Evolutionary conservation across 2,888 invertebrate genomes (phyloP).

Genomic region (Monopis laevigella): DNA sequence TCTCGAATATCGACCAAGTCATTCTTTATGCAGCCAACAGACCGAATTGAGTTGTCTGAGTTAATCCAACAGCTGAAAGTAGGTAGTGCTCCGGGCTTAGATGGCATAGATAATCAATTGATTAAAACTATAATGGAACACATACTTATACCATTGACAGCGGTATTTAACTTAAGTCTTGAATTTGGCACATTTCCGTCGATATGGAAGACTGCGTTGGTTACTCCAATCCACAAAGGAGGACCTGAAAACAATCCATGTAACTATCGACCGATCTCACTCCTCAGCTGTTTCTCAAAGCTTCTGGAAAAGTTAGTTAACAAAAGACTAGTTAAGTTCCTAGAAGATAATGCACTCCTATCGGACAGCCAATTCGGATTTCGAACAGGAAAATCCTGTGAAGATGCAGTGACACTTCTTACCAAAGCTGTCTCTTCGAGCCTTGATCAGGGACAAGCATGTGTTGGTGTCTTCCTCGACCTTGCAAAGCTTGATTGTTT

Average conservation of each 20-base stretch:
- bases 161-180: too few species aligned
- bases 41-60: not conserved
- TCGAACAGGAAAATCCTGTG: not conserved
- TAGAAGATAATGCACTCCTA: constrained; percentile 14
- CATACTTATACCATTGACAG: too few species aligned
- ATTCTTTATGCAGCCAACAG: not conserved
- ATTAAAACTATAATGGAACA: not conserved
- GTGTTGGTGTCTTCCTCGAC: constrained; percentile 12
- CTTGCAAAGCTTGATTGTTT: too few species aligned
- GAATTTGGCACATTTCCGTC: too few species aligned
- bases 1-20: not conserved
- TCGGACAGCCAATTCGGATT: constrained; percentile 11
- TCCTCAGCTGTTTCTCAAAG: constrained; percentile 9
- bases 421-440: not conserved
- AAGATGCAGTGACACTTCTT: constrained; percentile 6
- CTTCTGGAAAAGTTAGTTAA: constrained; percentile 15
- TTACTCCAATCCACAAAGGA: constrained; percentile 10
- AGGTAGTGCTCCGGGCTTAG: not conserved
- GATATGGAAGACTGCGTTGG: too few species aligned
- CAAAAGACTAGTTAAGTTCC: constrained; percentile 8
- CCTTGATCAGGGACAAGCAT: constrained; percentile 2
- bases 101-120: not conserved
- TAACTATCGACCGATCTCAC: constrained; percentile 13
- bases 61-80: not conserved
- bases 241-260: not conserved